Conservation (phyloP, 1,140 invertebrate genomes). For the Armadillidium nasatum region DNA sequence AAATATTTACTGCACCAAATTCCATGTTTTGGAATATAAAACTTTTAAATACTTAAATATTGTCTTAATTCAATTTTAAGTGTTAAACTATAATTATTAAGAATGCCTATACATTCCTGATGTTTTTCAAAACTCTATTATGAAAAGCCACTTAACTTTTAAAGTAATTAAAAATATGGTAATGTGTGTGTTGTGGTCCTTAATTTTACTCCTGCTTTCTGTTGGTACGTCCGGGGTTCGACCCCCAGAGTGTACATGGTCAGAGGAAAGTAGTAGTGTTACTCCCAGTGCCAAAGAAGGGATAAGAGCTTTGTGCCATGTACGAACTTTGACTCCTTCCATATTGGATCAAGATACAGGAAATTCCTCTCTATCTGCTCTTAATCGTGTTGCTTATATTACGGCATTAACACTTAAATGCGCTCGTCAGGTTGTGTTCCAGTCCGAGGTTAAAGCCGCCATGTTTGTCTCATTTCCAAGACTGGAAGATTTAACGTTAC, state of each 20-base stretch:
- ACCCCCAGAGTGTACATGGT: not conserved
- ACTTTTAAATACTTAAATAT: no score
- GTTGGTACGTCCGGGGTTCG: not conserved
- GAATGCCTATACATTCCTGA: no score
- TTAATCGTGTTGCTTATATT: conserved; percentile 33
- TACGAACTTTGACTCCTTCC: conserved; percentile 33
- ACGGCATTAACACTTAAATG: conserved; percentile 38
- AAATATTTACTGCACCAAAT: no score
- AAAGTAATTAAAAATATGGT: no score
- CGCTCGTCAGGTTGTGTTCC: conserved; percentile 38
- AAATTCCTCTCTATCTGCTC: conserved; percentile 32
- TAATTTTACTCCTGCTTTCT: conserved; percentile 8
- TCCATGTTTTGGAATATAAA: no score
- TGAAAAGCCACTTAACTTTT: no score
- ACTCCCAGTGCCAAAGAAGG: conserved; percentile 34
- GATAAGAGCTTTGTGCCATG: conserved; percentile 32
- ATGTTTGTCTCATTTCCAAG: conserved; percentile 37
- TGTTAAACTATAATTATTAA: no score
- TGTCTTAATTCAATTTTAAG: no score
- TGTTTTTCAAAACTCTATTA: no score
- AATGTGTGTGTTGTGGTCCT: not conserved
- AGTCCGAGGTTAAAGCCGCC: conserved; percentile 35
- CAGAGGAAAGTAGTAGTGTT: conserved; percentile 23
- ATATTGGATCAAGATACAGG: conserved; percentile 31
- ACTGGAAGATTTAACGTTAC: conserved; percentile 66